Base-by-base conservation (phyloP, 92 coral and sea anemone species). In the Siderastrea radians region DNA sequence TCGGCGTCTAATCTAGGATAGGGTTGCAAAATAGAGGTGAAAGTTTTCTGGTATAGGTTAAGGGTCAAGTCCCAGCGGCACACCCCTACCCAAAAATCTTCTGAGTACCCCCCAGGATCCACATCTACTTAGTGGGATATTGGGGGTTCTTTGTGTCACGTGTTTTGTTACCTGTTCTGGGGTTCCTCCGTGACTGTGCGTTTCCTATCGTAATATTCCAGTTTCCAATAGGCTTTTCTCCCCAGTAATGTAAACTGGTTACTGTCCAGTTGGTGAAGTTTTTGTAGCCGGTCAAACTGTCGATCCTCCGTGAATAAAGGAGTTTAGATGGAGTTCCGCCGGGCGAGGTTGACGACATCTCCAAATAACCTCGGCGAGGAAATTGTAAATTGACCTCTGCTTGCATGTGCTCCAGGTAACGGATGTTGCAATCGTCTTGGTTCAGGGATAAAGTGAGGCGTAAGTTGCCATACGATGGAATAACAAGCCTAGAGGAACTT, bases 291-390 rank as follows among this genome's bases (percentile, higher is more conserved):
- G 71, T 49, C 6, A 72, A 1, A n/a, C 8, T 15, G 88, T 92
- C 95, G 10, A 80, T 52, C 19, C 2, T 11, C 49, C 95, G 90
- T 8, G 77, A 19, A 17, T 81, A 82, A 79, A 85, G 55, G 44
- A 92, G 74, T 59, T 73, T 76, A 55, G 95, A 92, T 46, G 53
- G 48, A 43, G 95, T 89, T 66, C 81, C 72, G 1, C 68, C 1
- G 17, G 93, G 93, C 1, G 93, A 89, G 10, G 67, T 77, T 14
- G 83, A 65, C 17, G 49, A 52, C 81, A 89, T 63, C 47, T 67
- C 93, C 70, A 92, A 77, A 38, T 85, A 16, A 12, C 93, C 95
- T 26, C 95, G 91, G 16, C 70, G 79, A 5, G 70, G 57, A 72
- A 79, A 92, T 4, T 8, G 71, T 48, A 92, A 26, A 26, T 26